A percentile compares a stretch with the other conserved stretches of the same genome.
These are phyloP conservation scores for Odocoileus virginianus DNA, from an alignment of 2,113 vertebrate species.

Conservation along the genomic window DNA sequence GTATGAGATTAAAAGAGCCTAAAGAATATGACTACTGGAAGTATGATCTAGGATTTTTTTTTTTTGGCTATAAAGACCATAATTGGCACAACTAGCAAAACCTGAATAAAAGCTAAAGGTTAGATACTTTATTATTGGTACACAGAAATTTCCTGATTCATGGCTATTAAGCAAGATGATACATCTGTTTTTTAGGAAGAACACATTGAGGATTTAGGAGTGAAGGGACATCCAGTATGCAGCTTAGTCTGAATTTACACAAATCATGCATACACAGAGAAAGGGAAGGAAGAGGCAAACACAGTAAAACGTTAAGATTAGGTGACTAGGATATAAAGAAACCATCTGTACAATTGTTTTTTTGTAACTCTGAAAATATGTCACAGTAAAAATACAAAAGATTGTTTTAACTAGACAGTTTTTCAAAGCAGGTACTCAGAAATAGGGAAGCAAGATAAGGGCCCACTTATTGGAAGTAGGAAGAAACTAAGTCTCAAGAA, in stretches of 20 bases:
- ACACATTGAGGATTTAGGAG: not conserved
- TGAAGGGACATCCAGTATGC: not conserved
- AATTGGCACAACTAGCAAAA: not conserved
- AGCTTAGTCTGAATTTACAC: not conserved
- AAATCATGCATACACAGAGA: not conserved
- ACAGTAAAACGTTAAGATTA: not conserved
- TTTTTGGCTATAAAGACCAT: not conserved
- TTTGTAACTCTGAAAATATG: not conserved
- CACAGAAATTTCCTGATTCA: not conserved
- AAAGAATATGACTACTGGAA: not conserved
- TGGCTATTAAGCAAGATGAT: not conserved
- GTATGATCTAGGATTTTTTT: not conserved
- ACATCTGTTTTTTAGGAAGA: not conserved
- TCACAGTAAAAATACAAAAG: not conserved
- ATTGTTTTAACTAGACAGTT: not conserved
- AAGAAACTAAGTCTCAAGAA: not conserved
- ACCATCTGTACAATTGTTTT: not conserved
- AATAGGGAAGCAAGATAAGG: not conserved
- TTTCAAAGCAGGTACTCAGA: not conserved
- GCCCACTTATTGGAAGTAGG: not conserved
- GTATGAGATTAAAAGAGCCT: not conserved
- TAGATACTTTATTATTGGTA: not conserved
- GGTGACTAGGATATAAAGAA: not conserved
- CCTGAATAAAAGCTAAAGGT: not conserved
- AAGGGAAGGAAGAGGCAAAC: not conserved